Conservation (phyloP, 2,797 vertebrate genomes). For the Gila robusta region DNA sequence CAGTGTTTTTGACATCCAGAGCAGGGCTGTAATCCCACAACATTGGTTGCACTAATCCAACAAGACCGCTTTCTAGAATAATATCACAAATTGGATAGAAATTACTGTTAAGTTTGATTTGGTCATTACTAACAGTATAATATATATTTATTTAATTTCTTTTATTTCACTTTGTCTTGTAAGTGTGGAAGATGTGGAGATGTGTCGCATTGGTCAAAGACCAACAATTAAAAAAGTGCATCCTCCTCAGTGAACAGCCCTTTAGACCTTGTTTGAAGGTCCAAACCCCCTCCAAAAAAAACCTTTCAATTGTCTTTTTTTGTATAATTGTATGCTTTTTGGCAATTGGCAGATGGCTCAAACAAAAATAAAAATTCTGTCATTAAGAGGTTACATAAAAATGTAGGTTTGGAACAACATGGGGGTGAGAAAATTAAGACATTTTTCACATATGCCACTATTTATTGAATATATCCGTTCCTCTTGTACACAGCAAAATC, state of each 20-base stretch:
- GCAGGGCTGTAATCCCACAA: conserved; percentile 92
- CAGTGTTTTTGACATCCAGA: conserved; percentile 84
- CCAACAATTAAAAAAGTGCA: neutral
- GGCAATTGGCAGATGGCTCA: neutral
- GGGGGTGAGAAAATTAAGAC: neutral
- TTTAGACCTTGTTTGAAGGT: neutral
- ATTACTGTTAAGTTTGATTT: neutral
- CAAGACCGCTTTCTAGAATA: conserved; percentile 83
- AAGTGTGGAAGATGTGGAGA: neutral
- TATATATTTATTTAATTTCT: neutral
- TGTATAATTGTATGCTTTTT: neutral
- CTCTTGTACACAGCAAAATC: neutral
- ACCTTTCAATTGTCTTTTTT: neutral
- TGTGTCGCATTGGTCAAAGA: neutral
- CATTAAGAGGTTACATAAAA: neutral
- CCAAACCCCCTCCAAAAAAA: neutral
- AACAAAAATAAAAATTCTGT: neutral
- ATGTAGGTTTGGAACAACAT: neutral
- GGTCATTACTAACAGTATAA: neutral
- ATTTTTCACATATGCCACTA: neutral
- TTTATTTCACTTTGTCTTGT: neutral
- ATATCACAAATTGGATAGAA: neutral
- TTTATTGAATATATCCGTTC: neutral
- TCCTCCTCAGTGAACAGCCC: neutral
- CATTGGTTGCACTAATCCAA: conserved; percentile 90